Evolutionary conservation across 2,113 vertebrate species (phyloP), one percentile per base, ranked within the genome.

Genomic region (Dolichotis patagonum): DNA sequence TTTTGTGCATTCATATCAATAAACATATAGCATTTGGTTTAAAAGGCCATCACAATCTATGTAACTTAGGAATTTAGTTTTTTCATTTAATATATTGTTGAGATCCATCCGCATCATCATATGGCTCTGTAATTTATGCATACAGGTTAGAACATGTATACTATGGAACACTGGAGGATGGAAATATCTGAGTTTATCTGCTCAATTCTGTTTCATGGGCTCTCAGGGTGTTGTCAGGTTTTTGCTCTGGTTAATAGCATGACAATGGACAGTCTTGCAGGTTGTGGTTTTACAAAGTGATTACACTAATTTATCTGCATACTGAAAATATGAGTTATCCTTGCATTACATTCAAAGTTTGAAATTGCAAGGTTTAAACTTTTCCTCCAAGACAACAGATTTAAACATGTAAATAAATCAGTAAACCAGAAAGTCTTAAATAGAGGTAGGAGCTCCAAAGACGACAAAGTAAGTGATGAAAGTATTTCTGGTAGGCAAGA

Each of bases 101-200:
- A 54, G 52, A 24, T 58, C 38, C 62, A 56, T 69, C 35, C 5
- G 19, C 22, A 3, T 26, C 12, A 4, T 2, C 46, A 3, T 1
- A 5, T 30, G 46, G 67, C 38, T 73, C 67, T 46, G 13, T 52
- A 71, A 49, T 35, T 46, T 35, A 43, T 26, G 35, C 28, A 14
- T 6, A 41, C 32, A 38, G 9, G 52, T 38, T 22, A 11, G 30
- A 30, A 32, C 22, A 5, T 22, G 20, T 56, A 9, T 41, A 17
- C 19, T 16, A 0, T 2, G 43, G 71, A 54, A 16, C 46, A 65
- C 22, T 26, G 0, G 19, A 41, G n/a, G 3, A 1, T 60, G 78
- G 54, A 30, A 62, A 16, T 6, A 56, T 10, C 17, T 62, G 77
- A 9, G 28, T 52, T 56, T 6, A 28, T 73, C n/a, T 38, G 65